Conservation (phyloP, 2,888 invertebrate species). For the Rhimphoctona megacephalus region DNA sequence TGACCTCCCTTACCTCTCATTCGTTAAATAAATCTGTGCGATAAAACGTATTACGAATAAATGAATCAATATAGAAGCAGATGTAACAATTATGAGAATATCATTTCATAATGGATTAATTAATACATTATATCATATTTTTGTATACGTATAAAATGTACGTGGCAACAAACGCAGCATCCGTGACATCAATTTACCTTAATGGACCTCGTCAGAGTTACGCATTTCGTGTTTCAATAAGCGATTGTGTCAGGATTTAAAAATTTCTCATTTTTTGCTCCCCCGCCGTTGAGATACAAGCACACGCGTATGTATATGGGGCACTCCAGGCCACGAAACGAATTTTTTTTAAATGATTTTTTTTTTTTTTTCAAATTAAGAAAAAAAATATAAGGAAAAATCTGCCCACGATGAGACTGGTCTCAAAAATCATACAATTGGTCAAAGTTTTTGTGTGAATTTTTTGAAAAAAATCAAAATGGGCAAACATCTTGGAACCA, state of each 20-base stretch:
- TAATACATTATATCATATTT: neutral
- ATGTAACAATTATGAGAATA: neutral
- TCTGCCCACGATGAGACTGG: no score
- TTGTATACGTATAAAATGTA: neutral
- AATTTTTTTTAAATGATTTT: no score
- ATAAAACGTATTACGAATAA: no score
- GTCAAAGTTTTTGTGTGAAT: no score
- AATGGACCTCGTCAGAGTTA: conserved; percentile 64
- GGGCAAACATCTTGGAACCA: no score
- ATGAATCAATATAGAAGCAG: no score
- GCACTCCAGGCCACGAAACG: no score
- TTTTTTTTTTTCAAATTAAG: no score
- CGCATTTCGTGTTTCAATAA: conserved; percentile 65
- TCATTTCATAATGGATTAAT: neutral
- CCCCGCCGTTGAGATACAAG: neutral
- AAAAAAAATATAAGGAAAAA: no score
- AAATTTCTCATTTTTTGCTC: conserved; percentile 58
- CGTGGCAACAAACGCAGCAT: conserved; percentile 26
- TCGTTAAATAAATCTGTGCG: no score
- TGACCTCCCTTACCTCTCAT: conserved; percentile 53
- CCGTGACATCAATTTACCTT: conserved; percentile 64
- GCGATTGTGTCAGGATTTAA: conserved; percentile 60
- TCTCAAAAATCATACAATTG: no score
- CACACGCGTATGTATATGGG: neutral
- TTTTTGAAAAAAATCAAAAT: no score